Percentiles rank a stretch among this genome's conserved stretches.
phyloP scores from a whole-genome alignment of 2,888 invertebrate species.

The Pheosia tremula region DNA sequence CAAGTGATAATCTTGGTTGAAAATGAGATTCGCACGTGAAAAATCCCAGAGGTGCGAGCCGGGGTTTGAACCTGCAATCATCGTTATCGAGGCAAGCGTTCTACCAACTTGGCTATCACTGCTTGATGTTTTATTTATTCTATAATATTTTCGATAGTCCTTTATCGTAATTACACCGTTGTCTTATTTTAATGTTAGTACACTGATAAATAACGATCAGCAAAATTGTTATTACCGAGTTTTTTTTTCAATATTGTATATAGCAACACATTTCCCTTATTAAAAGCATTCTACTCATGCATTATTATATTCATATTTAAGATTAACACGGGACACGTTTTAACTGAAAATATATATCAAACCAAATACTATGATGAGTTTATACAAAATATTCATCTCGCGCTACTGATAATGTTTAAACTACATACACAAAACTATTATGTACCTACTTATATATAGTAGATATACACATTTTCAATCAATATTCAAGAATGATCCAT shows the following conservation, averaged over 20 bases:
- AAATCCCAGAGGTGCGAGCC: too few species aligned
- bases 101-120: too few species aligned
- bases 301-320: background rate
- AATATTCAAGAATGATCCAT: constrained; percentile 35
- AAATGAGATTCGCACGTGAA: too few species aligned
- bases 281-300: background rate
- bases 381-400: background rate
- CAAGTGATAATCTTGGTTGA: too few species aligned
- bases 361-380: constrained; percentile 2
- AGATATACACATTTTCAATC: constrained; percentile 16
- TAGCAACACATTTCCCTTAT: too few species aligned
- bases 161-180: too few species aligned
- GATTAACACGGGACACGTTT: background rate
- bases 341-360: constrained; percentile 8
- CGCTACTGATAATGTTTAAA: background rate
- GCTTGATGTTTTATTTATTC: background rate
- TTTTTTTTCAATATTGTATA: too few species aligned
- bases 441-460: background rate
- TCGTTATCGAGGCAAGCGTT: too few species aligned
- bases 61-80: too few species aligned
- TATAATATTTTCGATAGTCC: too few species aligned
- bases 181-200: too few species aligned
- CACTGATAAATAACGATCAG: constrained; percentile 11
- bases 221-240: constrained; percentile 15
- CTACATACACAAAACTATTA: background rate